Evolutionary conservation across 2,113 vertebrate genomes (phyloP).

Genomic region (Gasterosteus nipponicus): DNA sequence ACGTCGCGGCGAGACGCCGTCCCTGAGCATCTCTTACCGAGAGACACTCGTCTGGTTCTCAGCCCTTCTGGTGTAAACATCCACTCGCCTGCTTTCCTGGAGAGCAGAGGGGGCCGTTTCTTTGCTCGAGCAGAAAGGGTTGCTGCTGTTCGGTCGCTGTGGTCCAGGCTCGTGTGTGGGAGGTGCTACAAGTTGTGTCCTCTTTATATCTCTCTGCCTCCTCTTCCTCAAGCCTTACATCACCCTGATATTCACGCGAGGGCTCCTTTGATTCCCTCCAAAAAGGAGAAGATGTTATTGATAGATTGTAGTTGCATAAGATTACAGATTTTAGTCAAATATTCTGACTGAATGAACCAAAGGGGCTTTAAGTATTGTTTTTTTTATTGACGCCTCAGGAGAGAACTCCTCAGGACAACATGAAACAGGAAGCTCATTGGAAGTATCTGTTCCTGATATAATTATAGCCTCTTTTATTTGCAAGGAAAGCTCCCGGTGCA

Average conservation of each 20-base stretch:
- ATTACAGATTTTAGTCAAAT: constrained; percentile 24
- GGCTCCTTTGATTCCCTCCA: constrained; percentile 35
- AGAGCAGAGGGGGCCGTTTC: constrained; percentile 11
- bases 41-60: not conserved
- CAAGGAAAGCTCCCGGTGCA: constrained; percentile 33
- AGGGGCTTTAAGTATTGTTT: not conserved
- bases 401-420: constrained; percentile 25
- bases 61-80: not conserved
- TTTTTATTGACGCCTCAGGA: constrained; percentile 10
- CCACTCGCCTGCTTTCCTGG: constrained; percentile 9
- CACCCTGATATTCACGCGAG: constrained; percentile 62
- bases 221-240: constrained; percentile 73
- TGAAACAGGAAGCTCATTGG: constrained; percentile 5
- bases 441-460: constrained; percentile 43
- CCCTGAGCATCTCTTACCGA: not conserved
- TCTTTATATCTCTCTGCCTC: constrained; percentile 63
- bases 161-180: constrained; percentile 54
- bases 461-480: constrained; percentile 48
- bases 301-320: constrained; percentile 57
- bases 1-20: not conserved
- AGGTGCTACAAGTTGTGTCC: constrained; percentile 59
- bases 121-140: constrained; percentile 18
- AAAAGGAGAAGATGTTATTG: constrained; percentile 39
- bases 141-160: not conserved
- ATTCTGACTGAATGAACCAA: constrained; percentile 4